These are phyloP conservation scores for Euzophera pinguis DNA, from an alignment of 2,888 invertebrate genomes.

Conservation along the genomic window DNA sequence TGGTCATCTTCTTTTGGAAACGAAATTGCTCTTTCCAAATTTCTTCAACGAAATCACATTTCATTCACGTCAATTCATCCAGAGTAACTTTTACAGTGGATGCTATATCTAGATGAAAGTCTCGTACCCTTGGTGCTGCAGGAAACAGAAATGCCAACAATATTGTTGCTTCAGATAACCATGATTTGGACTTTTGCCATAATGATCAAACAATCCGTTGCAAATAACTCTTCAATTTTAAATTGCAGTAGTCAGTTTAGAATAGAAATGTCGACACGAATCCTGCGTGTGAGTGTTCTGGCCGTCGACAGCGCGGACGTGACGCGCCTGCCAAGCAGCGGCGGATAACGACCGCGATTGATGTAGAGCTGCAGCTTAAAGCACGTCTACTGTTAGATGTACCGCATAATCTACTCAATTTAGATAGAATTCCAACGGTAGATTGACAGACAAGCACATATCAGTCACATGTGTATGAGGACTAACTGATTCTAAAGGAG, in stretches of 20 bases:
- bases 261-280: slow-evolving; percentile 11
- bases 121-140: not conserved
- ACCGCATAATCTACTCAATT: not conserved
- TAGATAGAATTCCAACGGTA: not conserved
- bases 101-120: too few relatives aligned
- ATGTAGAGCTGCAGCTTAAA: slow-evolving; percentile 1
- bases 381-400: not conserved
- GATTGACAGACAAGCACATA: not conserved
- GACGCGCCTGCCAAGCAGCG: slow-evolving; percentile 4
- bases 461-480: not conserved
- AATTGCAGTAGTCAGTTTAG: not conserved
- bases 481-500: not conserved
- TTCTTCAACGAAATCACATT: not conserved
- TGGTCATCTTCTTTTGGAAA: not conserved
- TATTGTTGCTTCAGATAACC: not conserved
- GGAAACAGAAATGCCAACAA: too few relatives aligned
- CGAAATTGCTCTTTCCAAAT: not conserved
- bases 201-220: slow-evolving; percentile 5
- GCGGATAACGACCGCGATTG: not conserved
- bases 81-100: too few relatives aligned
- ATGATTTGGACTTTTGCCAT: not conserved
- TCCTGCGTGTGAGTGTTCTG: slow-evolving; percentile 8
- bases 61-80: too few relatives aligned
- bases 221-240: not conserved
- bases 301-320: slow-evolving; percentile 12